Evolutionary conservation across 2,113 vertebrate species (phyloP).

Genomic region (Etia nguti): DNA sequence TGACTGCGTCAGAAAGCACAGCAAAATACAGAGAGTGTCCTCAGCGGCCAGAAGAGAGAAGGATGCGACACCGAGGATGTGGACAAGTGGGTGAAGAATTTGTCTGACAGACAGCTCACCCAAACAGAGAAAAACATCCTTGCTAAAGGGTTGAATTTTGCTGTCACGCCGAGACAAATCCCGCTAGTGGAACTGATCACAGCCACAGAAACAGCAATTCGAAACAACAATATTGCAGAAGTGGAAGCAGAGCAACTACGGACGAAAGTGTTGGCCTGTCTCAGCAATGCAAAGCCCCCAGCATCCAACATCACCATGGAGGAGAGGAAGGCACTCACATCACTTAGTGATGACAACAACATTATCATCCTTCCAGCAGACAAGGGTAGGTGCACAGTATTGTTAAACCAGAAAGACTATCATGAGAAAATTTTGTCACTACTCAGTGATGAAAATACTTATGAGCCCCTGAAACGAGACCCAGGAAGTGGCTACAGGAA

Average conservation of each 20-base stretch:
- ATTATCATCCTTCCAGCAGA: background rate
- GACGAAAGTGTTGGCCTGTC: fast-evolving
- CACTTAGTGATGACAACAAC: background rate
- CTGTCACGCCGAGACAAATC: background rate
- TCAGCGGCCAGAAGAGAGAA: too few relatives aligned
- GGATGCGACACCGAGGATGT: too few relatives aligned
- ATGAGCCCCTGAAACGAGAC: too few relatives aligned
- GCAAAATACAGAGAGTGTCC: too few relatives aligned
- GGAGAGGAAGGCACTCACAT: background rate
- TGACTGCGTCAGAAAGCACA: too few relatives aligned
- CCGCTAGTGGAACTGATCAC: background rate
- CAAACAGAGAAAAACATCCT: too few relatives aligned
- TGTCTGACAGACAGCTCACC: too few relatives aligned
- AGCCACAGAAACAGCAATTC: fast-evolving
- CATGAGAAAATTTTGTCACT: too few relatives aligned
- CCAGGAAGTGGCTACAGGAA: too few relatives aligned
- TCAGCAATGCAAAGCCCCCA: background rate
- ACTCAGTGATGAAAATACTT: too few relatives aligned
- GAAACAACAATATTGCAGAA: background rate
- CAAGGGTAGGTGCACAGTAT: background rate
- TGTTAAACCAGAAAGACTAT: too few relatives aligned
- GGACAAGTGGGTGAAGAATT: too few relatives aligned
- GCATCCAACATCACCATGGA: background rate
- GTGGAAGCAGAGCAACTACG: background rate
- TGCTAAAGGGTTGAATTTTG: background rate